These are phyloP conservation scores for Gonioctena quinquepunctata DNA, from an alignment of 1,140 invertebrate species.

Conservation along the genomic window DNA sequence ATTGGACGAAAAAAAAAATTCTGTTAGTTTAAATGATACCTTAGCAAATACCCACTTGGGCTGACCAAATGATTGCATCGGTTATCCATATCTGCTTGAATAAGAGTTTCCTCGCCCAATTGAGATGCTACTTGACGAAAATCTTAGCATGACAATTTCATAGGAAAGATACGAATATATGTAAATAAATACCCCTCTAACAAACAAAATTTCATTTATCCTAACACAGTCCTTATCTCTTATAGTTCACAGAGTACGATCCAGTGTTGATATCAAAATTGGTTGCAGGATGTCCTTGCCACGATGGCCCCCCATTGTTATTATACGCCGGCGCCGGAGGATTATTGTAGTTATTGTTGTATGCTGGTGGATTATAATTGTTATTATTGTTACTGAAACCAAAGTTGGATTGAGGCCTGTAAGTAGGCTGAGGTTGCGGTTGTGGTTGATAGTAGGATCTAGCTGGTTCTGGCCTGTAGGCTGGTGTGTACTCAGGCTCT, in stretches of 20 bases:
- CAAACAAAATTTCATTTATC: too few species aligned
- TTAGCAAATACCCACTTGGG: too few species aligned
- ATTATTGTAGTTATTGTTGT: constrained; percentile 45
- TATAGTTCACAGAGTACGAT: constrained; percentile 72
- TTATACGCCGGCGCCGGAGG: constrained; percentile 50
- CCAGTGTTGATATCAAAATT: constrained; percentile 69
- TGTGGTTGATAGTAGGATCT: constrained; percentile 44
- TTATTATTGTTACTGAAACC: constrained; percentile 43
- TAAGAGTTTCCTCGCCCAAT: too few species aligned
- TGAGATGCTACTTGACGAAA: too few species aligned
- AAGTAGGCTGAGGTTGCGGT: constrained; percentile 34
- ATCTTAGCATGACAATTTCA: too few species aligned
- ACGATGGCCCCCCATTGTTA: constrained; percentile 47
- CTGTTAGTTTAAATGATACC: too few species aligned
- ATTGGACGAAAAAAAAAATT: too few species aligned
- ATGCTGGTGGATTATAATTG: constrained; percentile 42
- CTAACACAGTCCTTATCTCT: too few species aligned
- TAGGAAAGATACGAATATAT: too few species aligned
- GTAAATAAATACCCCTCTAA: too few species aligned
- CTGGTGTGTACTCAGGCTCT: constrained; percentile 10
- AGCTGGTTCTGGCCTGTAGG: not conserved
- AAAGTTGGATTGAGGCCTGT: constrained; percentile 46
- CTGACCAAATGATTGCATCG: too few species aligned
- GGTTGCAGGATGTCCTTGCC: constrained; percentile 64
- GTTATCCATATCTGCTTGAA: too few species aligned